phyloP scores from a whole-genome alignment of 2,113 vertebrate species.

The Ceuthmochares aereus region DNA sequence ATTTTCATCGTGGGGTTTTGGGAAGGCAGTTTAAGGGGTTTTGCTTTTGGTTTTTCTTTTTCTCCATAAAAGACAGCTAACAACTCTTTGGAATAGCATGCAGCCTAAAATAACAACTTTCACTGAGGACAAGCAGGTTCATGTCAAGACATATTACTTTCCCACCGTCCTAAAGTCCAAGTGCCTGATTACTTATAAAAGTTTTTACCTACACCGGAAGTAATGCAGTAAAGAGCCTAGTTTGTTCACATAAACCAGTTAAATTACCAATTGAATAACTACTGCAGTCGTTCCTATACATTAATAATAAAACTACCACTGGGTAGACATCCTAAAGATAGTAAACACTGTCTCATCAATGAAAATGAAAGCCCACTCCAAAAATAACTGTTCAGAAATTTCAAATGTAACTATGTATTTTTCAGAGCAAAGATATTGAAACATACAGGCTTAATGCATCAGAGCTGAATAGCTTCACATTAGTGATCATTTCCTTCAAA shows the following conservation, averaged over 20 bases:
- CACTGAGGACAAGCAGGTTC: background rate
- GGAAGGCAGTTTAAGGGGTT: background rate
- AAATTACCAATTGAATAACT: background rate
- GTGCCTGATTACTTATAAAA: background rate
- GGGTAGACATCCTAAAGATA: background rate
- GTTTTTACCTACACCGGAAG: background rate
- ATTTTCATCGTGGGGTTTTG: background rate
- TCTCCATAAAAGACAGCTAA: background rate
- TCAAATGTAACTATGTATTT: background rate
- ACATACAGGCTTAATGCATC: background rate
- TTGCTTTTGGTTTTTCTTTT: background rate
- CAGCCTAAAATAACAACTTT: background rate
- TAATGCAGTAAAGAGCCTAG: fast-evolving
- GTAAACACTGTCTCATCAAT: background rate
- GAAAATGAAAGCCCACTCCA: fast-evolving
- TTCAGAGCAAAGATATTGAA: background rate
- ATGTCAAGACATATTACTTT: background rate
- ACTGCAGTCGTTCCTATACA: background rate
- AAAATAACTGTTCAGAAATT: background rate
- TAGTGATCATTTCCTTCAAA: background rate
- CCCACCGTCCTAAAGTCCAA: background rate
- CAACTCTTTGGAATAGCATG: background rate
- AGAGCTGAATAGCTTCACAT: background rate
- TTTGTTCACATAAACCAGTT: background rate
- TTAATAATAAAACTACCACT: background rate